Base-by-base conservation (phyloP, 2,888 invertebrate genomes). In the Apoda limacodes region DNA sequence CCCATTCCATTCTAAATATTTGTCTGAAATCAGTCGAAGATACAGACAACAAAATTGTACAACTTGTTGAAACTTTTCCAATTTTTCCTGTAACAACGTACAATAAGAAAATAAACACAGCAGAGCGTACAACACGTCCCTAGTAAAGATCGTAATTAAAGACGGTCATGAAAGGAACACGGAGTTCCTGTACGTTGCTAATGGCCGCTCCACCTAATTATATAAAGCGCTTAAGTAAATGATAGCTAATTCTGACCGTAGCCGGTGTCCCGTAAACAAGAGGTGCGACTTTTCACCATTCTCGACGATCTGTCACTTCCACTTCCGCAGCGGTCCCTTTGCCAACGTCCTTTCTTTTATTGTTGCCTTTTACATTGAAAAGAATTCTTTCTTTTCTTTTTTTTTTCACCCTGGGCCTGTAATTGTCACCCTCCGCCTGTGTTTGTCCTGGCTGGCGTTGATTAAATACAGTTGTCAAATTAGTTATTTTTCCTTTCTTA, bases 141-240 rank as follows among this genome's bases (percentile, higher is more conserved):
- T 48, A 52, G 54, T 58, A 55, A 58, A 50, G 51, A 46, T 45
- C 50, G 55, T 65, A 71, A 70, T 71, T 69, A 69, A 60, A 55
- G 51, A 44, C 37, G 43, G 50, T 47, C 52, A 52, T 52, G 60
- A 65, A 65, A 69, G 71, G 70, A 70, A 69, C 62, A 60, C 57
- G 53, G 54, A 63, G 60, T 58, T 69, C 71, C 71, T 60, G 52
- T 40, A 50, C 52, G 54, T 57, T 66, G 61, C 60, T 67, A 71
- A 71, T 68, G 69, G 66, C 55, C 57, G 58, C 59, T 61, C 60
- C 51, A 60, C 68, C 72, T 78, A 76, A 78, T 80, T 76, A 75
- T 72, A 76, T 76, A 69, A 75, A 78, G 72, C 69, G 64, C 75
- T 76, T 71, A 74, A 80, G 75, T 78, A 75, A 80, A 78, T 72